Evolutionary conservation across 2,797 vertebrate species (phyloP).

Genomic region (Tauraco hartlaubi): DNA sequence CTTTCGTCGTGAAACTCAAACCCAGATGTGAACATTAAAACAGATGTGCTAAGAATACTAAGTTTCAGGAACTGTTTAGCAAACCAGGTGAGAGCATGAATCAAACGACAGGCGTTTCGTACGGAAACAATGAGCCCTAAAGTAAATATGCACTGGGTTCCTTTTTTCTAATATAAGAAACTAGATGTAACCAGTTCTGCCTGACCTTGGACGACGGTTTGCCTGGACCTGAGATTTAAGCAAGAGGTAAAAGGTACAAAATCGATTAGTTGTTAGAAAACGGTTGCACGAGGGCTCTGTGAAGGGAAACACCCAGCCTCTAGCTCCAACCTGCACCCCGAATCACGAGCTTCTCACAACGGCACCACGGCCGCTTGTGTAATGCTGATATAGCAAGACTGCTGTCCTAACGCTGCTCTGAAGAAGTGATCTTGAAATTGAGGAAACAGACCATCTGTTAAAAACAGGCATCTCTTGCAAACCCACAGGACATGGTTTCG

Average conservation of each 20-base stretch:
- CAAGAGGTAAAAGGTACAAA: neutral
- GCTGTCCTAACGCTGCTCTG: neutral
- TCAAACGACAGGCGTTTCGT: neutral
- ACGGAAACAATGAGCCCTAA: neutral
- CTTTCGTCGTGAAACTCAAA: neutral
- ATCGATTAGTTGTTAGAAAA: neutral
- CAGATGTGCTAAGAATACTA: neutral
- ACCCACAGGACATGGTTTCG: neutral
- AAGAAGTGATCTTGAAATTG: neutral
- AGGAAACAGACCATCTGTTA: neutral
- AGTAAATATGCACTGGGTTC: neutral
- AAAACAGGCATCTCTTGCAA: neutral
- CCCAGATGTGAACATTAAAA: neutral
- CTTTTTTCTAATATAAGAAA: neutral
- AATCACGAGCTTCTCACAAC: neutral
- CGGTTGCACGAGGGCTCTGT: fast-evolving
- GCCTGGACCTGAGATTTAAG: neutral
- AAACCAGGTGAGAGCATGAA: neutral
- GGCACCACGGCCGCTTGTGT: neutral
- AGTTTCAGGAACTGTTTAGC: neutral
- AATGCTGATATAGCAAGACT: neutral
- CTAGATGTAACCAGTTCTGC: neutral
- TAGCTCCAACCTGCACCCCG: neutral
- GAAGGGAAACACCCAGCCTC: neutral
- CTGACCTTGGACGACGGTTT: neutral